Evolutionary conservation across 2,113 vertebrate species (phyloP), one percentile per base, ranked within the genome.

Genomic region (Plotosus lineatus): DNA sequence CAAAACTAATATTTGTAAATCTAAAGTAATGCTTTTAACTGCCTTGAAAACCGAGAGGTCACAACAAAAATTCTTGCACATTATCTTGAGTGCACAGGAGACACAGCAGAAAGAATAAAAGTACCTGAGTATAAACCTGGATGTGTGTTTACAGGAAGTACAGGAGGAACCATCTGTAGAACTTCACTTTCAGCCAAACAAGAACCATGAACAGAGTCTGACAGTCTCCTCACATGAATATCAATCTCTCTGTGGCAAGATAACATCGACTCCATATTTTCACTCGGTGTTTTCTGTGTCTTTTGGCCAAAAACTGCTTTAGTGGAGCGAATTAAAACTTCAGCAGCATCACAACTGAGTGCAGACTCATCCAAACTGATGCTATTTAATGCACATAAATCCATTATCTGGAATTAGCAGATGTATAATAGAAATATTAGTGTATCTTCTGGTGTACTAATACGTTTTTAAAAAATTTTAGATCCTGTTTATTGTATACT

Each of bases 211-310:
- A 60, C 8, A 12, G 56, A 78, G 50, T 90, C 91, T 0, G 85
- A 80, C 23, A 92, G 88, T 83, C 87, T 93, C 76, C 86, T 85
- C 0, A 89, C 88, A 1, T 91, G 88, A 48, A 91, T 74, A 53
- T 84, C 79, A 44, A 88, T 53, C 0, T 17, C 86, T 48, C 74
- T 66, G 55, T 38, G 56, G 51, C 46, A 23, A 2, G 31, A 31
- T 26, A 21, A 26, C 21, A 17, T 14, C 6, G 71, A 69, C 19
- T 40, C 48, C 33, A 11, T 14, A 0, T 61, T 26, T 73, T 74
- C 0, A 65, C 2, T 33, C 6, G 55, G 14, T 33, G 15, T 42
- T 66, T 51, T 40, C 3, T 40, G 61, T 73, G 21, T 33, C 50
- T 40, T 71, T 42, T 56, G 75, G 4, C 48, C 51, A 11, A 77